Conservation (phyloP, 2,797 vertebrate genomes). For the Macroramphosus scolopax region DNA sequence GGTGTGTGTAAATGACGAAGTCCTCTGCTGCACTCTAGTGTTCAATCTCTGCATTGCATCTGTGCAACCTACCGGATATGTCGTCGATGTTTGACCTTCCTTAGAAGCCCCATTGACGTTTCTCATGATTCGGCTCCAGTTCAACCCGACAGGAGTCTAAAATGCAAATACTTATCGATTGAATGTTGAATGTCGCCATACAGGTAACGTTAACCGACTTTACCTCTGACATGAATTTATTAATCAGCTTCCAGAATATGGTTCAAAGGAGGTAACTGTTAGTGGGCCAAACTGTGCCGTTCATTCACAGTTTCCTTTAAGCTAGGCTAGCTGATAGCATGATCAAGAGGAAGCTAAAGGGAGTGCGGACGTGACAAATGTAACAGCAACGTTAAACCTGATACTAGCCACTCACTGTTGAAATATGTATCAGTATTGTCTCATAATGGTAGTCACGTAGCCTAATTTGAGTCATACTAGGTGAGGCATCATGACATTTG, state of each 20-base stretch:
- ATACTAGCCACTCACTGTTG: not conserved
- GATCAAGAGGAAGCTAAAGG: slow-evolving; percentile 39
- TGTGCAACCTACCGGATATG: slow-evolving; percentile 53
- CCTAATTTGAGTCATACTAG: no score
- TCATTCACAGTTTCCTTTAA: slow-evolving; percentile 29
- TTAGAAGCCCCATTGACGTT: slow-evolving; percentile 15
- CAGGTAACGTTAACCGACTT: slow-evolving; percentile 33
- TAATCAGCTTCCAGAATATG: rapidly evolving
- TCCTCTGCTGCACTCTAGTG: slow-evolving; percentile 54
- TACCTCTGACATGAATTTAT: rapidly evolving
- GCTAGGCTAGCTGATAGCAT: slow-evolving; percentile 31
- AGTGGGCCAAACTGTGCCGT: not conserved
- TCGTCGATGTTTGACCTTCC: slow-evolving; percentile 59
- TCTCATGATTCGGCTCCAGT: slow-evolving; percentile 25
- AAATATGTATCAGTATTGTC: not conserved
- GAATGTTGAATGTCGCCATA: slow-evolving; percentile 19
- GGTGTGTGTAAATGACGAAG: not conserved
- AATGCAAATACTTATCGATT: slow-evolving; percentile 22
- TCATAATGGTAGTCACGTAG: rapidly evolving
- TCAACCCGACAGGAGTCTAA: slow-evolving; percentile 5
- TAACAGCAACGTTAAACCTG: not conserved
- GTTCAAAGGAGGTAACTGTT: not conserved
- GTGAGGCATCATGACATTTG: no score
- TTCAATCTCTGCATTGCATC: rapidly evolving
- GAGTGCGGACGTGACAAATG: slow-evolving; percentile 55